Percentiles rank a stretch among this genome's conserved stretches.
Evolutionary conservation across 2,113 vertebrate genomes (phyloP).

Genomic region (Tiliqua scincoides): DNA sequence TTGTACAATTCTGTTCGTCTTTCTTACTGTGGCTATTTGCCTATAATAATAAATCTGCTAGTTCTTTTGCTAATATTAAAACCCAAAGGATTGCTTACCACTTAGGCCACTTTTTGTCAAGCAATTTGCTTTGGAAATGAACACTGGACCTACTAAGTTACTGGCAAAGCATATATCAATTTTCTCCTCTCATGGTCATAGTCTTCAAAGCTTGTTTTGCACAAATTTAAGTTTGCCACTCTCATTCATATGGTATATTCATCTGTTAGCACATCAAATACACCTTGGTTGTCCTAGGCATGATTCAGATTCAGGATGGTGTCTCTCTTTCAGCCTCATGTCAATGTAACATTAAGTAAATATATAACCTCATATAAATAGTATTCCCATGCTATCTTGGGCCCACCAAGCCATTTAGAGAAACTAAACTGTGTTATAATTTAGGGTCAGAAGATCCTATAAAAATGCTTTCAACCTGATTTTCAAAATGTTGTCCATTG

Average conservation of each 20-base stretch:
- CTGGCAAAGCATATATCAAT: background rate
- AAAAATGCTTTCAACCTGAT: background rate
- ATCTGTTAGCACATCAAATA: background rate
- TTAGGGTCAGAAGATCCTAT: background rate
- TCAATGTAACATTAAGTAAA: conserved; percentile 1
- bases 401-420: background rate
- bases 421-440: background rate
- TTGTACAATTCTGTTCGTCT: background rate
- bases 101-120: background rate
- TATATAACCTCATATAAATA: background rate
- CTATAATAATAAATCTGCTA: background rate
- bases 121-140: background rate
- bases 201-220: background rate
- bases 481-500: background rate
- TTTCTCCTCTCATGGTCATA: background rate
- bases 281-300: background rate
- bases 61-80: background rate
- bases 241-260: background rate
- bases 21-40: background rate
- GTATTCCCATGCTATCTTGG: background rate
- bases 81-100: background rate
- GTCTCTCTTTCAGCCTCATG: background rate
- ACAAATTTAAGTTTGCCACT: background rate
- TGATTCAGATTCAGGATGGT: background rate
- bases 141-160: background rate